A percentile compares a stretch with the other conserved stretches of the same genome.
These are phyloP conservation scores for Polylopha cassiicola DNA, from an alignment of 2,888 invertebrate species.

Conservation along the genomic window DNA sequence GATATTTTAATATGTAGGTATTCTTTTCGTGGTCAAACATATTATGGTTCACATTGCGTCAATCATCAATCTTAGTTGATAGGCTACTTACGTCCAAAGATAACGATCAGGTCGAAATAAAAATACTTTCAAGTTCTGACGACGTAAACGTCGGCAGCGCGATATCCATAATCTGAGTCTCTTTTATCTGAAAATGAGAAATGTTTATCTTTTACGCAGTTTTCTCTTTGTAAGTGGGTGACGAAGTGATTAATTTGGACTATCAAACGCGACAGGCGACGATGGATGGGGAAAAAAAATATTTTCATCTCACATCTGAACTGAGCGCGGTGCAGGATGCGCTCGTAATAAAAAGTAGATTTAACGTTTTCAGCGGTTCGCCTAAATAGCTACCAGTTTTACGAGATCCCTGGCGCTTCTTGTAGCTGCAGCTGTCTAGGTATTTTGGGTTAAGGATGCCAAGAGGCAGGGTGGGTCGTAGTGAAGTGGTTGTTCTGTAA, in stretches of 20 bases:
- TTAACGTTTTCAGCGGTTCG: constrained; percentile 57
- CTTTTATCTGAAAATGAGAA: constrained; percentile 18
- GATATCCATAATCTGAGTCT: constrained; percentile 7
- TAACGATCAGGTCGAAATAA: constrained; percentile 12
- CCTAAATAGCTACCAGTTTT: constrained; percentile 38
- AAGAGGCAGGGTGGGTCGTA: constrained; percentile 32
- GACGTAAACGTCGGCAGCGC: constrained; percentile 9
- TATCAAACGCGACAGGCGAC: constrained; percentile 22
- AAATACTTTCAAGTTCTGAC: constrained; percentile 8
- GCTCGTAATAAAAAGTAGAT: constrained; percentile 57
- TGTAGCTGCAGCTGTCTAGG: constrained; percentile 15
- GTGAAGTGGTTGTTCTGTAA: constrained; percentile 37
- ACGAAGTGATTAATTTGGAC: constrained; percentile 24
- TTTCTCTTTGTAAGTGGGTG: constrained; percentile 15
- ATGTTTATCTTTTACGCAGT: constrained; percentile 9
- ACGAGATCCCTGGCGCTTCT: constrained; percentile 29
- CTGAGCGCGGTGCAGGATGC: constrained; percentile 52
- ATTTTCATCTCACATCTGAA: constrained; percentile 24
- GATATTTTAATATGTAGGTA: background rate
- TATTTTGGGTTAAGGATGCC: constrained; percentile 17
- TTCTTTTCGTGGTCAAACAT: constrained; percentile 3
- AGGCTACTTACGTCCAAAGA: constrained; percentile 5
- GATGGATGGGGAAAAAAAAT: constrained; percentile 21
- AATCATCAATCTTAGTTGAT: constrained; percentile 6
- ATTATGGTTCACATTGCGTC: constrained; percentile 5